Conservation (phyloP, 2,888 invertebrate species). For the Lysandra coridon region DNA sequence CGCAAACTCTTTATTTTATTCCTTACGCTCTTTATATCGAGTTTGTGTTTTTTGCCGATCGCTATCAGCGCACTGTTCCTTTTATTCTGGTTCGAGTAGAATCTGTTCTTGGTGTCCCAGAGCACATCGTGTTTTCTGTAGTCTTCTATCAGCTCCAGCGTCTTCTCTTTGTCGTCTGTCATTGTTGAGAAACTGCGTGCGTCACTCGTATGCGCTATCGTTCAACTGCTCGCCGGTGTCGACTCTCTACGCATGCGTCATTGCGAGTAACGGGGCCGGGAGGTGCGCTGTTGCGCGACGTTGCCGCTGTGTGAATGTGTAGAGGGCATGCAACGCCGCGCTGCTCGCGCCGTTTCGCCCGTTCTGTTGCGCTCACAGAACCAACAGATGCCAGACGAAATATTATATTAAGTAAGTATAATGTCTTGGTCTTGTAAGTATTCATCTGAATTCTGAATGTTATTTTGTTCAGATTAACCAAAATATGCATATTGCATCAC, state of each 20-base stretch:
- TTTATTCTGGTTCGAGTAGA: constrained; percentile 4
- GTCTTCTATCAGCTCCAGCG: constrained; percentile 1
- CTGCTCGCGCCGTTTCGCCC: background rate
- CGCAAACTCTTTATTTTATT: constrained; percentile 24
- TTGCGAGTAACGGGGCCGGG: background rate
- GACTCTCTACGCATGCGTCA: constrained; percentile 27
- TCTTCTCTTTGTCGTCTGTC: constrained; percentile 18
- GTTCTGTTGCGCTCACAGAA: background rate
- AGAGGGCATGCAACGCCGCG: constrained; percentile 15
- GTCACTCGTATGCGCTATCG: constrained; percentile 22
- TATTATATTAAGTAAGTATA: no score
- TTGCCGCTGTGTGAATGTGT: constrained; percentile 17
- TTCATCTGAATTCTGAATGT: no score
- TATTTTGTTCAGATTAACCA: no score
- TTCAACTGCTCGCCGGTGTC: background rate
- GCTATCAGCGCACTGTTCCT: constrained; percentile 16
- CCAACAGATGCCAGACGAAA: no score
- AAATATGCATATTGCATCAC: no score
- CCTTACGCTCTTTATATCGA: constrained; percentile 11
- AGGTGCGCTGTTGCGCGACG: constrained; percentile 13
- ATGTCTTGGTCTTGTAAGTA: no score
- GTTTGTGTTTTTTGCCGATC: constrained; percentile 11
- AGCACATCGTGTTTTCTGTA: background rate
- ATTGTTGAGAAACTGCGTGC: background rate
- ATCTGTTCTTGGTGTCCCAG: constrained; percentile 14